Evolutionary conservation across 1,140 invertebrate genomes (phyloP).

Genomic region (Leptopilina clavipes): DNA sequence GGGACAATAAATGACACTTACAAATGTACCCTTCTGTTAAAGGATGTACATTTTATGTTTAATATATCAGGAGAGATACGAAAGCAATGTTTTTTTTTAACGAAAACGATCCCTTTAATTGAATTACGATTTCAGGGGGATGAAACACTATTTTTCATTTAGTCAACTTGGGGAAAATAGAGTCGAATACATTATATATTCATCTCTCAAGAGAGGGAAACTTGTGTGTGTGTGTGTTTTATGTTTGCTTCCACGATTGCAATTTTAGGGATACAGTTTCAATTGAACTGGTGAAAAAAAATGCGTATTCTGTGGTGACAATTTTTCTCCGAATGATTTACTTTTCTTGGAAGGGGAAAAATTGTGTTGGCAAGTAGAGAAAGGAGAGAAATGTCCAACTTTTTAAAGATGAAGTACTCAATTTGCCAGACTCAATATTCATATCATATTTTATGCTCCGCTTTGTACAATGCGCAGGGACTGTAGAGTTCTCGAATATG

Average conservation of each 20-base stretch:
- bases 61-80: background rate
- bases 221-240: no score
- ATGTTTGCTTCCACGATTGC: background rate
- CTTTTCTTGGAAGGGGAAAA: background rate
- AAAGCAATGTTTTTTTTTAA: no score
- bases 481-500: constrained; percentile 20
- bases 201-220: no score
- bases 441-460: constrained; percentile 34
- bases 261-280: no score
- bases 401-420: background rate
- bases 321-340: background rate
- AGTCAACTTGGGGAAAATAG: no score
- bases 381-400: background rate
- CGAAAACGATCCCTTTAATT: no score
- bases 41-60: background rate
- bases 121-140: no score
- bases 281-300: no score
- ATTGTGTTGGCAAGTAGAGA: background rate
- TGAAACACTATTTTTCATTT: no score
- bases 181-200: no score
- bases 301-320: no score
- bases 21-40: constrained; percentile 7
- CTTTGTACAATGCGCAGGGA: constrained; percentile 26
- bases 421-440: constrained; percentile 31
- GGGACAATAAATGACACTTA: background rate